These are phyloP conservation scores for Ornithorhynchus anatinus DNA, from an alignment of 2,113 vertebrate genomes.

Conservation along the genomic window DNA sequence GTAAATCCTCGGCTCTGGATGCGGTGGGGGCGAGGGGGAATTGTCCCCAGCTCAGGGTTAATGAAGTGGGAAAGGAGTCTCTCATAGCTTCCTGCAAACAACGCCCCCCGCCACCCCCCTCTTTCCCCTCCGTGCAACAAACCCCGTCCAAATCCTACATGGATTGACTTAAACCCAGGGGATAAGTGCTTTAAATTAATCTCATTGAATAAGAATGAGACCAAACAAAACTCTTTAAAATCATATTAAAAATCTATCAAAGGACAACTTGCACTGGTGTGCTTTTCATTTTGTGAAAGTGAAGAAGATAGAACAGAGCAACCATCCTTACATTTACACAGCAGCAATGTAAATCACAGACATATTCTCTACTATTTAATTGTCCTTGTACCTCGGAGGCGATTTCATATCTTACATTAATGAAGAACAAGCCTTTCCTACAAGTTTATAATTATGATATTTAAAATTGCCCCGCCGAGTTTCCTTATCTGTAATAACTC, in stretches of 20 bases:
- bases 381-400: conserved; percentile 68
- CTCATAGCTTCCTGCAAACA: conserved; percentile 89
- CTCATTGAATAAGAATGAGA: conserved; percentile 93
- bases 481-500: conserved; percentile 50
- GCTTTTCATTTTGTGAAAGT: conserved; percentile 65
- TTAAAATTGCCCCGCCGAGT: conserved; percentile 55
- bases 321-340: conserved; percentile 69
- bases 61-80: conserved; percentile 98
- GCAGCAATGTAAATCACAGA: conserved; percentile 72
- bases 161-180: conserved; percentile 90
- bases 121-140: conserved; percentile 60
- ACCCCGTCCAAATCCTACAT: conserved; percentile 79
- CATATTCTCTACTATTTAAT: conserved; percentile 70
- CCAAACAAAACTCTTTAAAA: conserved; percentile 92
- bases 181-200: conserved; percentile 98
- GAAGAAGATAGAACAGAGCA: conserved; percentile 45
- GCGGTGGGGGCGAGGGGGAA: conserved; percentile 60
- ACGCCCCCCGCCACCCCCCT: conserved; percentile 46
- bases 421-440: conserved; percentile 71
- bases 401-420: conserved; percentile 67
- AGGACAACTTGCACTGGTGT: conserved; percentile 85
- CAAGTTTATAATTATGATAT: conserved; percentile 66
- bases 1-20: conserved; percentile 85
- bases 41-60: conserved; percentile 93
- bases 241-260: conserved; percentile 98